Evolutionary conservation across 2,113 vertebrate species (phyloP).

Genomic region (Psammodynastes pulverulentus): DNA sequence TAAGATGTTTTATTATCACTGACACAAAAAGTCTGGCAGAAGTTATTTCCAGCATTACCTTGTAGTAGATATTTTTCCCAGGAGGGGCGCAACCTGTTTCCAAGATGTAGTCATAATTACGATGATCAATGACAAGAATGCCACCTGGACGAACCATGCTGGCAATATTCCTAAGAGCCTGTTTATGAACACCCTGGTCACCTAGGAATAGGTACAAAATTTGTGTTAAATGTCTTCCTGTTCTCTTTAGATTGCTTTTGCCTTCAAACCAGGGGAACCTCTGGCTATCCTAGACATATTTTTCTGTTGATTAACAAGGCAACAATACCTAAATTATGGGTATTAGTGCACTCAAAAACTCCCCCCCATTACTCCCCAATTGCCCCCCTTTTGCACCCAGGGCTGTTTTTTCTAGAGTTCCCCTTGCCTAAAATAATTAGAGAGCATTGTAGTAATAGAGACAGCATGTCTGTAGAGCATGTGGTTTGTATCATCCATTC

Average conservation of each 20-base stretch:
- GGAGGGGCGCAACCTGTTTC: slow-evolving; percentile 84
- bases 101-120: slow-evolving; percentile 96
- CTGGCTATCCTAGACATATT: background rate
- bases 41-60: slow-evolving; percentile 70
- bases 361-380: background rate
- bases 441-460: background rate
- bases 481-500: background rate
- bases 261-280: background rate
- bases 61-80: slow-evolving; percentile 98
- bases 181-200: slow-evolving; percentile 91
- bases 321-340: background rate
- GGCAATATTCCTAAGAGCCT: slow-evolving; percentile 90
- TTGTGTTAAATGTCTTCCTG: background rate
- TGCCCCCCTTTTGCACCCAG: background rate
- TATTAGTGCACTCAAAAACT: background rate
- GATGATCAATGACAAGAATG: slow-evolving; percentile 91
- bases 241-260: background rate
- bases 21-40: background rate
- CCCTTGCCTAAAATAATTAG: background rate
- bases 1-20: too few species aligned
- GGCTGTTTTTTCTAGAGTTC: background rate
- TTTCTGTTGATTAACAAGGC: background rate
- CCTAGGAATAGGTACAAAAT: slow-evolving; percentile 66
- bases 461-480: background rate
- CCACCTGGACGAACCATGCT: slow-evolving; percentile 90